These are phyloP conservation scores for Allochrocebus solatus DNA, from an alignment of 2,797 vertebrate genomes.

Conservation along the genomic window DNA sequence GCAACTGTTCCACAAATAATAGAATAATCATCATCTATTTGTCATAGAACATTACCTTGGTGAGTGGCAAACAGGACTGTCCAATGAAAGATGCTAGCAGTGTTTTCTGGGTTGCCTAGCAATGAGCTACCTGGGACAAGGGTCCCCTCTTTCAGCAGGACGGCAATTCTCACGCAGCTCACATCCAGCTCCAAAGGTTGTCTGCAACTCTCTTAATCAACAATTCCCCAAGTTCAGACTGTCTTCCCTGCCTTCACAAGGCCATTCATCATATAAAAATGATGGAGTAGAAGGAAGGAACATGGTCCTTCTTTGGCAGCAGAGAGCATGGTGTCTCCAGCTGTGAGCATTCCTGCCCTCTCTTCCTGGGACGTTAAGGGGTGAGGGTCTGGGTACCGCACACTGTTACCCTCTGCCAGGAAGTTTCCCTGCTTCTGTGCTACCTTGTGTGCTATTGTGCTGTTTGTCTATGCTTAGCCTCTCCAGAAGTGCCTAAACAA, in stretches of 20 bases:
- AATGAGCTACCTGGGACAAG: background rate
- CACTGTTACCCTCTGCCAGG: background rate
- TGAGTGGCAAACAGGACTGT: background rate
- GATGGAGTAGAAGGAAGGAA: background rate
- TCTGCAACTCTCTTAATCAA: background rate
- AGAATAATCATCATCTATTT: background rate
- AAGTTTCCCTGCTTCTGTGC: background rate
- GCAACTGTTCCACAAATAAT: background rate
- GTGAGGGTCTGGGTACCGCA: background rate
- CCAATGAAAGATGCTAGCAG: background rate
- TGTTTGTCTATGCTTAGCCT: background rate
- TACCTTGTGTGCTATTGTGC: background rate
- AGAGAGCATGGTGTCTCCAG: background rate
- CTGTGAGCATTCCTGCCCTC: background rate
- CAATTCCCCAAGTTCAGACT: background rate
- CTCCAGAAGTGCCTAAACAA: background rate
- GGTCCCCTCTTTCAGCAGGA: background rate
- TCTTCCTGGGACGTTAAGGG: background rate
- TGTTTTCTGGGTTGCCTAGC: background rate
- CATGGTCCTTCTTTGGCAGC: background rate
- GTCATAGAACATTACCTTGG: background rate
- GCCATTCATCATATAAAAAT: background rate
- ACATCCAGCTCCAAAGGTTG: background rate
- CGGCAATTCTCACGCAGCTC: background rate
- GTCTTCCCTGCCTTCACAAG: background rate